Percentiles rank a stretch among this genome's conserved stretches.
Conservation (phyloP, 2,113 vertebrate species). For the Aptenodytes patagonicus region DNA sequence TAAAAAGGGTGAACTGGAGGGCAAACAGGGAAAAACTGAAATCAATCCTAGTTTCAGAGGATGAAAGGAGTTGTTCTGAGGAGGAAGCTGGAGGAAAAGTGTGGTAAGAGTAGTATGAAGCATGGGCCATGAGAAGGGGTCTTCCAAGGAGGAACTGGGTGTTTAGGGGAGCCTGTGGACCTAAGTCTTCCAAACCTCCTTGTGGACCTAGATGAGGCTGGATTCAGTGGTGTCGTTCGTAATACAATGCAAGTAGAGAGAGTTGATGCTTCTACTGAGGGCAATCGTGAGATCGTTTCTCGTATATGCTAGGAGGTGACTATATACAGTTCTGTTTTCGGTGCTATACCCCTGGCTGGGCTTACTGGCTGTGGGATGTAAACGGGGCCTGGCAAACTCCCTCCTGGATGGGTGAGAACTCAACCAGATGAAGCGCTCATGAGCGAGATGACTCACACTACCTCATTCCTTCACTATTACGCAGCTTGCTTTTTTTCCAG, state of each 20-base stretch:
- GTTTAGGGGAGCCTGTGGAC: background rate
- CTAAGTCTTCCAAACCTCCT: background rate
- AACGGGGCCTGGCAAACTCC: background rate
- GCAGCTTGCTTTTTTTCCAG: slow-evolving; percentile 14
- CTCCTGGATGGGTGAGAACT: slow-evolving; percentile 1
- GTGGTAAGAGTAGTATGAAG: background rate
- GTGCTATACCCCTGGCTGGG: background rate
- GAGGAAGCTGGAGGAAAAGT: background rate
- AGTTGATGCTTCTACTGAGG: background rate
- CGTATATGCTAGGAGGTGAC: background rate
- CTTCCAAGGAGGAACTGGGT: background rate
- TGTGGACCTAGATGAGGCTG: background rate
- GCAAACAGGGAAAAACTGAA: background rate
- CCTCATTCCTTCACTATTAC: slow-evolving; percentile 12
- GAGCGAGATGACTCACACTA: slow-evolving; percentile 18
- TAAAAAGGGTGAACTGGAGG: background rate
- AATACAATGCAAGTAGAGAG: background rate
- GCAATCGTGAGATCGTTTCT: background rate
- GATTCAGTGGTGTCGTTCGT: rapidly evolving
- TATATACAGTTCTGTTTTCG: background rate
- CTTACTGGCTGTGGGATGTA: background rate
- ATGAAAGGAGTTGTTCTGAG: background rate
- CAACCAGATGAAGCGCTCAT: background rate
- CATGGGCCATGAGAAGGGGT: background rate
- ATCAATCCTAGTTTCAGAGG: background rate